Evolutionary conservation across 30 jellyfish, hydroid and myxozoan species (phyloP), one percentile per base, ranked within the genome.

Genomic region (Aurelia coerulea): DNA sequence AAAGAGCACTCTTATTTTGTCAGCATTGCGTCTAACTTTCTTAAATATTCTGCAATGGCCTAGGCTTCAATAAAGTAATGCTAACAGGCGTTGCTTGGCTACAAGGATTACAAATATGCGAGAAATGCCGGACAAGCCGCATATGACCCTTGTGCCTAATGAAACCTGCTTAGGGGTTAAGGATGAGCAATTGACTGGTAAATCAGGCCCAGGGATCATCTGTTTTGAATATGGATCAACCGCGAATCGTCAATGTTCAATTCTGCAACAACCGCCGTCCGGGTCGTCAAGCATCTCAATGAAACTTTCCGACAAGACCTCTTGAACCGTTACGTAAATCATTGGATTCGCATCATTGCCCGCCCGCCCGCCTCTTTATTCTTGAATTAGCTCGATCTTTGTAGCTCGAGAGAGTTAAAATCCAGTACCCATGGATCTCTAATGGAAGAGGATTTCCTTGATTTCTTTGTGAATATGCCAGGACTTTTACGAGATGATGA

Each of bases 161-260:
- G 79, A 78, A 64, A 84, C 93, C 93, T 84, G 93, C 65, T 84
- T 60, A 11, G 53, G 84, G 93, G 93, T 84, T 73, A 84, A 73
- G 73, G 88, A 74, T 84, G 87, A 84, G 64, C 88, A 69, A 58
- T 53, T 16, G 78, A 69, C 93, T 62, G 93, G 93, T 84, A 51
- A 23, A 66, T 62, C 52, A 67, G 75, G 62, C 54, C 56, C 88
- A 73, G 77, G 93, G 93, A 84, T 84, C 93, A 84, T 73, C 75
- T 84, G 88, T 72, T 84, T 74, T 84, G 93, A 84, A 84, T 84
- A 84, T 59, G 67, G 93, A 84, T 84, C 93, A 84, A 72, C 65
- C 23, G 59, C 39, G 16, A 60, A 50, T 49, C 81, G 93, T 72
- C 93, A 84, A 74, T 84, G 49, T 73, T 68, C 83, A 75, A 84